A percentile compares a stretch with the other conserved stretches of the same genome.
phyloP scores from a whole-genome alignment of 1,140 invertebrate species.

The Idris sp. region DNA sequence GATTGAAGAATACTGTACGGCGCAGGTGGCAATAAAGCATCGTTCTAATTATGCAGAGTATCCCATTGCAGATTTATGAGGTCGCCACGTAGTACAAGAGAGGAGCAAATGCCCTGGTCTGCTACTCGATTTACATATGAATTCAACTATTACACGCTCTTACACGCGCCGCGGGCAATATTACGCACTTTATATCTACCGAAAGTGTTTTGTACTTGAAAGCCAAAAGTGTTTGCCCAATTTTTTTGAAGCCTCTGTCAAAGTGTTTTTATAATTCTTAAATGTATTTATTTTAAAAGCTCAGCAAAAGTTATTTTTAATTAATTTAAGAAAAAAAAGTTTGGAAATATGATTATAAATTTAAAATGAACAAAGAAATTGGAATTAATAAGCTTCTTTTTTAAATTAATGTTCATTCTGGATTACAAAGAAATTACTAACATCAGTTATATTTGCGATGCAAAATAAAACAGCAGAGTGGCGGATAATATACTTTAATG shows the following conservation, averaged over 20 bases:
- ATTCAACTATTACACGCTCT: constrained; percentile 73
- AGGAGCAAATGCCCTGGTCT: constrained; percentile 60
- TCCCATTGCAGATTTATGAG: constrained; percentile 75
- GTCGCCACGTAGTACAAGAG: constrained; percentile 67
- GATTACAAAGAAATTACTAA: constrained; percentile 24
- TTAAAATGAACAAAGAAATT: too few relatives aligned
- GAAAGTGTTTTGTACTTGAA: too few relatives aligned
- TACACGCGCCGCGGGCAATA: constrained; percentile 54
- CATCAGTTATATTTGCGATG: constrained; percentile 34
- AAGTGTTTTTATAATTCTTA: too few relatives aligned
- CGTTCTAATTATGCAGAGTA: constrained; percentile 74
- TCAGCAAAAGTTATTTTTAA: too few relatives aligned
- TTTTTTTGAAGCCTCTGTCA: too few relatives aligned
- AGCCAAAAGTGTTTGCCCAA: constrained; percentile 1
- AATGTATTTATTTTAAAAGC: too few relatives aligned
- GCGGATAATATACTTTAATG: constrained; percentile 47
- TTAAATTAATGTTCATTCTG: too few relatives aligned
- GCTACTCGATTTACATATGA: constrained; percentile 75
- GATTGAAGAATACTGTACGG: constrained; percentile 45
- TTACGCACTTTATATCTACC: constrained; percentile 25
- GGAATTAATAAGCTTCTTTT: constrained; percentile 15
- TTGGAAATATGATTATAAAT: too few relatives aligned
- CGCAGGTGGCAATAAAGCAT: constrained; percentile 65
- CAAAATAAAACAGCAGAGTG: constrained; percentile 31
- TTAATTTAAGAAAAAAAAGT: too few relatives aligned